phyloP scores from a whole-genome alignment of 2,797 vertebrate species.

The Spinus pinus region DNA sequence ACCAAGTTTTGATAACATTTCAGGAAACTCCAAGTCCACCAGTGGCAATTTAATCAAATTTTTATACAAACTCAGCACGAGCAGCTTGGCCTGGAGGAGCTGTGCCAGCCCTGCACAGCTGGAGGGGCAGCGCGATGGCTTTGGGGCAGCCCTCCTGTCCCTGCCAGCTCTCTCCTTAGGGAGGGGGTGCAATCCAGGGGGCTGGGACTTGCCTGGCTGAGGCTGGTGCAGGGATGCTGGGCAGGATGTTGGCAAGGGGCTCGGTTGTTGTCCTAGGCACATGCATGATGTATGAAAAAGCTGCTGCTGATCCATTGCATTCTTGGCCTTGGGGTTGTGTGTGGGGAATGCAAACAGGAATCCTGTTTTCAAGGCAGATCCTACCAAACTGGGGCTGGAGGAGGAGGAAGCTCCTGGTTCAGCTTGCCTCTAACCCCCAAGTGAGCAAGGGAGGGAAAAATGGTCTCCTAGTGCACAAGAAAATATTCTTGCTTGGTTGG shows the following conservation, averaged over 20 bases:
- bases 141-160: not conserved
- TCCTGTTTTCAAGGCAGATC: not conserved
- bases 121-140: accelerated
- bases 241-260: not conserved
- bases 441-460: not conserved
- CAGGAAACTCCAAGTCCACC: not conserved
- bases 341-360: not conserved
- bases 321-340: accelerated
- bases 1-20: not conserved
- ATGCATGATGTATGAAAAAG: accelerated
- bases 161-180: not conserved
- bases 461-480: not conserved
- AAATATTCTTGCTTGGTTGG: not conserved
- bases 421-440: not conserved
- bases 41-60: not conserved
- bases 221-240: not conserved
- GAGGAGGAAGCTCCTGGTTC: not conserved
- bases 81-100: not conserved
- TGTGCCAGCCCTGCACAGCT: accelerated
- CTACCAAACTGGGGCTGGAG: not conserved
- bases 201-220: not conserved
- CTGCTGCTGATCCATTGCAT: accelerated
- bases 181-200: not conserved
- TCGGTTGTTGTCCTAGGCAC: not conserved
- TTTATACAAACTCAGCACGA: accelerated